These are phyloP conservation scores for Loxodonta africana DNA, from an alignment of 2,113 vertebrate species.

Conservation along the genomic window DNA sequence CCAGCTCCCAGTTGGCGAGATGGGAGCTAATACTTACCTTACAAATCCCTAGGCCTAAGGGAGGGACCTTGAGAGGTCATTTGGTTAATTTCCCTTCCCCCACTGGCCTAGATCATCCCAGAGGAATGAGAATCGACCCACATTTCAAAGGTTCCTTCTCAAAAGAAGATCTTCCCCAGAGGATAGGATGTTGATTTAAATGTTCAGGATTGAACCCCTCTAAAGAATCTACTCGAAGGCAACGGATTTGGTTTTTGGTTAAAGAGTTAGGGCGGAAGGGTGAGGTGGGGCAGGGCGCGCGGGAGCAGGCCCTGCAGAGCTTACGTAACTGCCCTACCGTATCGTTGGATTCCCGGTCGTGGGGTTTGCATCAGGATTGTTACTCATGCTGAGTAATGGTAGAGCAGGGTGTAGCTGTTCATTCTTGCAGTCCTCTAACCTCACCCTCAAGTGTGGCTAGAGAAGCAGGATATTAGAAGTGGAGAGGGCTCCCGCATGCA, in stretches of 20 bases:
- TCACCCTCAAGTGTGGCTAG: not conserved
- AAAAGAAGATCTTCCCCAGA: not conserved
- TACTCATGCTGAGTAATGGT: constrained; percentile 50
- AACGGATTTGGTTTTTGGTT: too few species aligned
- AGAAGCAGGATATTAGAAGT: constrained; percentile 48
- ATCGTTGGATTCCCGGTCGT: constrained; percentile 35
- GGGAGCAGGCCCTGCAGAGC: not conserved
- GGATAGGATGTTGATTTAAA: constrained; percentile 25
- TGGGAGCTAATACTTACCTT: not conserved
- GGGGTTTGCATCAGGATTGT: constrained; percentile 69
- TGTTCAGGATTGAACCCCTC: not conserved
- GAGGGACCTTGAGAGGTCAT: constrained; percentile 81
- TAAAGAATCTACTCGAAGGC: not conserved
- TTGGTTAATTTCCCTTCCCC: constrained; percentile 53
- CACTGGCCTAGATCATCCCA: not conserved
- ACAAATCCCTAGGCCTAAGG: constrained; percentile 57
- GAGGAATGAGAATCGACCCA: not conserved
- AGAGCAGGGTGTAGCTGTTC: constrained; percentile 51
- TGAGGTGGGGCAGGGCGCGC: not conserved
- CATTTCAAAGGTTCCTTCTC: constrained; percentile 16
- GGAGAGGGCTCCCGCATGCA: not conserved
- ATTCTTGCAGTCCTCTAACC: not conserved
- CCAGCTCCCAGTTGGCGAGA: not conserved
- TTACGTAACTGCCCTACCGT: constrained; percentile 63
- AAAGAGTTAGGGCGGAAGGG: not conserved